Conservation (phyloP, 1,140 invertebrate species). For the Mycetomoellerius zeteki region DNA sequence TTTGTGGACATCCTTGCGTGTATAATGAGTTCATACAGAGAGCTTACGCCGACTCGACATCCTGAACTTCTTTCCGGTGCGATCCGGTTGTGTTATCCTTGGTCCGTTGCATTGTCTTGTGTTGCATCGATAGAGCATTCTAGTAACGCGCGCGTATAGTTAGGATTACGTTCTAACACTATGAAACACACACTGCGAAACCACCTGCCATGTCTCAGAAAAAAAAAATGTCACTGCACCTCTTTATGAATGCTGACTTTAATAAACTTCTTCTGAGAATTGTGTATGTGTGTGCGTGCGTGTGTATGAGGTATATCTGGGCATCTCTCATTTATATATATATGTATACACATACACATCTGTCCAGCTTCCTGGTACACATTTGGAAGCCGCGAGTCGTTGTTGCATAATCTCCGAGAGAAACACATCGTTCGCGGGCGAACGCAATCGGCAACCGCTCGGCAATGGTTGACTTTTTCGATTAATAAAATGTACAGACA, state of each 20-base stretch:
- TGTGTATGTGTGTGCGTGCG: background rate
- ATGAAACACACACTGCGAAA: slow-evolving; percentile 13
- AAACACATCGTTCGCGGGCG: slow-evolving; percentile 40
- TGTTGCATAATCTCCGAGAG: slow-evolving; percentile 35
- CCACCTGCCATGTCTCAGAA: slow-evolving; percentile 27
- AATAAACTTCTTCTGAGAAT: slow-evolving; percentile 4
- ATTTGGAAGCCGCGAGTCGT: background rate
- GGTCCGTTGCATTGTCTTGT: slow-evolving; percentile 21
- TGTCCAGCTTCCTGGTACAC: slow-evolving; percentile 9
- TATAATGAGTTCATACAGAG: background rate
- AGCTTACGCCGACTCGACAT: slow-evolving; percentile 25
- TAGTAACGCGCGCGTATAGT: background rate
- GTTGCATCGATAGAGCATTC: slow-evolving; percentile 37
- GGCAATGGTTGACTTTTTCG: slow-evolving; percentile 60
- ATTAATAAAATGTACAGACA: slow-evolving; percentile 55
- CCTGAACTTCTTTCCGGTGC: slow-evolving; percentile 19
- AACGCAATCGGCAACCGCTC: slow-evolving; percentile 39
- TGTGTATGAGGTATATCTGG: slow-evolving; percentile 9
- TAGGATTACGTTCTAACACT: slow-evolving; percentile 26
- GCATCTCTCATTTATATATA: slow-evolving; percentile 1
- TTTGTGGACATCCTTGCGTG: background rate
- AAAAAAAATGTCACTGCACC: slow-evolving; percentile 26
- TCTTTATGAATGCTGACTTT: slow-evolving; percentile 29
- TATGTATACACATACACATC: background rate
- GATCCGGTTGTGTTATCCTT: background rate